Conservation (phyloP, 2,797 vertebrate species). For the Iguana delicatissima region DNA sequence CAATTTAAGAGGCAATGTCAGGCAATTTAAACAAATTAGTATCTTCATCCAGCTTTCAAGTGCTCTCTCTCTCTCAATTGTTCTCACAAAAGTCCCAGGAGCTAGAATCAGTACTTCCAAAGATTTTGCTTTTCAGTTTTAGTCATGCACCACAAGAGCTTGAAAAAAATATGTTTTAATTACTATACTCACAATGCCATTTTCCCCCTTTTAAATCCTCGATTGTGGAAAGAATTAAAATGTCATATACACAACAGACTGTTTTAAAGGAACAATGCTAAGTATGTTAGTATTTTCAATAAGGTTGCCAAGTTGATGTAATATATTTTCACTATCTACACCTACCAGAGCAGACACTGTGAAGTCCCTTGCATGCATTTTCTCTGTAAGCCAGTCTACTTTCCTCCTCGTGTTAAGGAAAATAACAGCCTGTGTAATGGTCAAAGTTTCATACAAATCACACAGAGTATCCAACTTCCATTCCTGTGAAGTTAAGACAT, state of each 20-base stretch:
- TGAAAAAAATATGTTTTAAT: not conserved
- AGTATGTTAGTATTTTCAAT: not conserved
- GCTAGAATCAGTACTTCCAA: not conserved
- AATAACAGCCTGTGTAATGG: constrained; percentile 98
- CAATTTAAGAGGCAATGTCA: too few species aligned
- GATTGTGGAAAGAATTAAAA: not conserved
- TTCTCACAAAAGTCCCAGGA: not conserved
- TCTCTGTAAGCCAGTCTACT: constrained; percentile 99
- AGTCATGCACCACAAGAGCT: not conserved
- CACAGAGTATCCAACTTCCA: constrained; percentile 99
- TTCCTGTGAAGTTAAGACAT: constrained; percentile 82
- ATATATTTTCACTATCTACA: constrained; percentile 4
- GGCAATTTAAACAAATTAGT: not conserved
- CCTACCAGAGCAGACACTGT: constrained; percentile 97
- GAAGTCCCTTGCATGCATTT: constrained; percentile 98
- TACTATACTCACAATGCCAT: too few species aligned
- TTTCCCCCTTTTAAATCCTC: not conserved
- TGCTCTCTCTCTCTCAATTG: too few species aligned
- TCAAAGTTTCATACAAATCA: constrained; percentile 96
- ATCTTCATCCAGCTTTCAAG: too few species aligned
- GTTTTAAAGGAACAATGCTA: too few species aligned
- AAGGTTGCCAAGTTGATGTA: not conserved
- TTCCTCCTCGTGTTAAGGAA: constrained; percentile 99
- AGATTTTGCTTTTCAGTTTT: not conserved
- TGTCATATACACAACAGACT: not conserved